phyloP scores from a whole-genome alignment of 2,888 invertebrate species.

The Pheosia tremula region DNA sequence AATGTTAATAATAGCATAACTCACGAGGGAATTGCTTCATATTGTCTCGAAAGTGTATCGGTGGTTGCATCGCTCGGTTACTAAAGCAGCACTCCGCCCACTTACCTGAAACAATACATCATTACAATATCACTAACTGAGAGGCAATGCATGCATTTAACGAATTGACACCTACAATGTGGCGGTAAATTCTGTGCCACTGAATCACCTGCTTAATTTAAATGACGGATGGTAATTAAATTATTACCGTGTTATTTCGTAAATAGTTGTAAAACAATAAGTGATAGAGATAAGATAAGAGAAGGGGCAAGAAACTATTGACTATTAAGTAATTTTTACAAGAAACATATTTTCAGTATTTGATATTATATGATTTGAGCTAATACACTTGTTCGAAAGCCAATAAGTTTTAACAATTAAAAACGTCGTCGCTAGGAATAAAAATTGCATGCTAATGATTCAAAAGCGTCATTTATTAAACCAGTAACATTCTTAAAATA shows the following conservation, averaged over 20 bases:
- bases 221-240: background rate
- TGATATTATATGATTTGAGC: background rate
- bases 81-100: slow-evolving; percentile 63
- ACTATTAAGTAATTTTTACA: background rate
- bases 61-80: slow-evolving; percentile 64
- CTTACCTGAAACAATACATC: slow-evolving; percentile 84
- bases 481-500: background rate
- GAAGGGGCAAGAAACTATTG: too few relatives aligned
- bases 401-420: slow-evolving; percentile 2
- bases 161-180: slow-evolving; percentile 56
- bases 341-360: background rate
- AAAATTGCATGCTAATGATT: background rate
- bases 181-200: slow-evolving; percentile 1
- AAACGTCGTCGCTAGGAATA: background rate
- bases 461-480: background rate
- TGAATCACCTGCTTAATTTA: slow-evolving; percentile 8
- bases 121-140: slow-evolving; percentile 77
- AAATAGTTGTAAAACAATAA: background rate
- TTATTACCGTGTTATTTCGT: background rate
- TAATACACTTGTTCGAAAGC: background rate
- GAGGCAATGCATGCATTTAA: slow-evolving; percentile 61
- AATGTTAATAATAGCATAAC: slow-evolving; percentile 65
- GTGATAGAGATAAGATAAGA: too few relatives aligned
- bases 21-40: slow-evolving; percentile 66
- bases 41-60: slow-evolving; percentile 62